A percentile compares a stretch with the other conserved stretches of the same genome.
Evolutionary conservation across 2,113 vertebrate species (phyloP).

Genomic region (Cricetomys ansorgei): DNA sequence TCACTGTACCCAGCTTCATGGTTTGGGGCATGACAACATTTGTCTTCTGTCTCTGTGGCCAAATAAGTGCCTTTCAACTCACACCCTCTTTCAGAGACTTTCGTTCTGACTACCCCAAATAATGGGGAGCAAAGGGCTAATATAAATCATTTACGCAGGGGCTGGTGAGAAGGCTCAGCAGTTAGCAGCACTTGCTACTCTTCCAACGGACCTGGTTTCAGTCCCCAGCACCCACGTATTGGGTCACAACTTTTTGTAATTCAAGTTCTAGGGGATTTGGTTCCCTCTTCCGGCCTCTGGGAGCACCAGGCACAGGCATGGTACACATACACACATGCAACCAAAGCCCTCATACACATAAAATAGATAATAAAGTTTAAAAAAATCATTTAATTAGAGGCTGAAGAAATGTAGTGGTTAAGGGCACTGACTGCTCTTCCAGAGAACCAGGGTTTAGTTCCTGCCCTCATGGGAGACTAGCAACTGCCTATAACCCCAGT

Average conservation of each 20-base stretch:
- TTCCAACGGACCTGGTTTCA: background rate
- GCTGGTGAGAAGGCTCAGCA: background rate
- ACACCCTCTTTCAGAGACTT: background rate
- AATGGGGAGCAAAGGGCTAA: background rate
- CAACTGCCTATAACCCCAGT: background rate
- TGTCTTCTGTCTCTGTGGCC: background rate
- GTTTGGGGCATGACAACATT: background rate
- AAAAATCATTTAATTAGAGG: background rate
- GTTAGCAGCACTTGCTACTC: background rate
- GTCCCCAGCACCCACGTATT: background rate
- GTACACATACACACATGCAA: background rate
- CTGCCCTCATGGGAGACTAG: no score
- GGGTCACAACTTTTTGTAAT: background rate
- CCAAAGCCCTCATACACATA: background rate
- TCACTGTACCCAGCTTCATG: background rate
- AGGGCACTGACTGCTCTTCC: background rate
- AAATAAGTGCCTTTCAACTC: background rate
- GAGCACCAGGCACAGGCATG: background rate
- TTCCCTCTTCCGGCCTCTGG: background rate
- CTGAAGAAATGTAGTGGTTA: background rate
- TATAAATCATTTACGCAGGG: background rate
- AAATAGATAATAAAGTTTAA: background rate
- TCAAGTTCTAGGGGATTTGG: background rate
- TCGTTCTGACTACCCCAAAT: background rate
- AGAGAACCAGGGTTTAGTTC: no score